Base-by-base conservation (phyloP, 2,888 invertebrate species). In the Thymelicus sylvestris region DNA sequence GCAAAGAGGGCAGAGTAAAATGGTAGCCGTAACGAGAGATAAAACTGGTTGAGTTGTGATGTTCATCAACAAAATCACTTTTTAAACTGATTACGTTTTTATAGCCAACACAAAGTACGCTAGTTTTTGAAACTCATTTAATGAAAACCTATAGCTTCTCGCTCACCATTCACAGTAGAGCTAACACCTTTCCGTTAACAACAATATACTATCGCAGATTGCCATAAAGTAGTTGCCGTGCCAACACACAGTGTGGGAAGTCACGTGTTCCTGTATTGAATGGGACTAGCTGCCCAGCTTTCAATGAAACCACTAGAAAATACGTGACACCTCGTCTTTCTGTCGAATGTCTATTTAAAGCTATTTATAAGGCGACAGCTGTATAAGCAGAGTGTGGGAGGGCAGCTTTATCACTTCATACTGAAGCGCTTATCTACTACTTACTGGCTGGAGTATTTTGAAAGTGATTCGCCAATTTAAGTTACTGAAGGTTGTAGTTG, bases 181-280 rank as follows among this genome's bases (percentile, higher is more conserved):
- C 39, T 7, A n/a, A 12, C 1, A 13, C 10, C n/a, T n/a, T 59
- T 2, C 2, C 38, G 12, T 57, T 13, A 13, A 57, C 59, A 59
- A 59, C 59, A 59, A 59, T 59, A 59, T 59, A 41, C 15, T 62
- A 62, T 62, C 44, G 62, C 19, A 44, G 62, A 47, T 62, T 41
- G 41, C 59, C 59, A 59, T 59, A 59, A 59, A 39, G 38, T 59
- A n/a, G 38, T 59, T 39, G 39, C 57, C 15, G 7, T 52, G 57
- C 59, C 57, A 24, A 19, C 19, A 55, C 55, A 57, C 59, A 59
- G 38, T 38, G 59, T 59, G 59, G 59, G 59, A 38, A 59, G 59
- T 59, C 59, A 59, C 59, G 59, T 38, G 59, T 59, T 7, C 0
- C 7, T 7, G 59, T 39, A 39, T 24, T 55, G 55, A 55, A 24